Conservation (phyloP, 2,113 vertebrate species). For the Phaethon lepturus region DNA sequence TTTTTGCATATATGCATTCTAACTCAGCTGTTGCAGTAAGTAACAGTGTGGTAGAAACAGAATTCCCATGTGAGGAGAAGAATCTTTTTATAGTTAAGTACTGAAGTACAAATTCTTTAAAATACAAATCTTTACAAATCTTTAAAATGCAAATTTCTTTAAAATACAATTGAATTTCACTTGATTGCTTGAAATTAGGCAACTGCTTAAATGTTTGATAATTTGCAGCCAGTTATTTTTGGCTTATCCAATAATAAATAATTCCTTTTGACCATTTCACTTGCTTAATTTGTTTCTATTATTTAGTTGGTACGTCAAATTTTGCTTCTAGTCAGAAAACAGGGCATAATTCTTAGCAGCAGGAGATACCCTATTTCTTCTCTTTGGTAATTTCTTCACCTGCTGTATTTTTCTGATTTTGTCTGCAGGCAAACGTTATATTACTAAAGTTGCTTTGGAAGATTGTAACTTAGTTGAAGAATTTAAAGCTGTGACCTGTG, state of each 20-base stretch:
- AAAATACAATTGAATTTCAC: neutral
- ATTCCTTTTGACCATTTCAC: neutral
- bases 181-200: neutral
- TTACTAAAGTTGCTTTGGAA: conserved; percentile 75
- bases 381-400: neutral
- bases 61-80: neutral
- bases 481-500: conserved; percentile 38
- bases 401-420: neutral
- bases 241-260: neutral
- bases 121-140: neutral
- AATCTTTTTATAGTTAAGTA: neutral
- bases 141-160: neutral
- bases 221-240: neutral
- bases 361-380: neutral
- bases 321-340: neutral
- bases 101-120: neutral
- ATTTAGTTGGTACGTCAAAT: neutral
- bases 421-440: conserved; percentile 75
- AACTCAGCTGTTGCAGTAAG: neutral
- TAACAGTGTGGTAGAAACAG: neutral
- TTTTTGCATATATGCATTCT: neutral
- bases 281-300: neutral
- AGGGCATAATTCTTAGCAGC: neutral
- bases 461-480: conserved; percentile 67
- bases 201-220: neutral